Evolutionary conservation across 2,888 invertebrate species (phyloP).

Genomic region (Dione juno): DNA sequence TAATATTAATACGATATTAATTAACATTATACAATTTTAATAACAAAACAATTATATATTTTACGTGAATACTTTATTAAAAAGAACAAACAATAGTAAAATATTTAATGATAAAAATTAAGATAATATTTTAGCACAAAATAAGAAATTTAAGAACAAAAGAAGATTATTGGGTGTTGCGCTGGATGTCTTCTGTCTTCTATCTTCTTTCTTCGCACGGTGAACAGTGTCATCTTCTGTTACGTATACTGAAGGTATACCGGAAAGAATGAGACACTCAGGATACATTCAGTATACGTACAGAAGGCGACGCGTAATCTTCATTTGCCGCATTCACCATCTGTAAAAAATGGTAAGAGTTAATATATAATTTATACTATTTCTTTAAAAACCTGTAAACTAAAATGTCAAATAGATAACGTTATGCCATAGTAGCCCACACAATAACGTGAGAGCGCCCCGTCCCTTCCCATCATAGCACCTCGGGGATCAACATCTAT

Average conservation of each 20-base stretch:
- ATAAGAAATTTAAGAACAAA: neutral
- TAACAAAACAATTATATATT: neutral
- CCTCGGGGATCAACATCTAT: conserved; percentile 75
- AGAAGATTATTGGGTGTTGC: neutral
- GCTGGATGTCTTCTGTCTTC: conserved; percentile 40
- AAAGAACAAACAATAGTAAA: neutral
- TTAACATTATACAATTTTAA: neutral
- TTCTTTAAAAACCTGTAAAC: neutral
- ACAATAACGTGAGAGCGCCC: conserved; percentile 77
- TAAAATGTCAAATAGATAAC: conserved; percentile 20
- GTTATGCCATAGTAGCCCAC: conserved; percentile 51
- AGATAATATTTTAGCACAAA: neutral
- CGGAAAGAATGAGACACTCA: conserved; percentile 98
- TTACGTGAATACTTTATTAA: too few relatives aligned
- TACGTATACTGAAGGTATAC: conserved; percentile 99
- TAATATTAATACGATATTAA: neutral
- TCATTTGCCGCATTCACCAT: conserved; percentile 60
- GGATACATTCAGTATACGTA: conserved; percentile 99
- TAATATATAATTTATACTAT: conserved; percentile 25
- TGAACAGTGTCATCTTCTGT: conserved; percentile 96
- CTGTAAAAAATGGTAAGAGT: conserved; percentile 45
- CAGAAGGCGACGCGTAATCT: conserved; percentile 92
- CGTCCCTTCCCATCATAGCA: conserved; percentile 59
- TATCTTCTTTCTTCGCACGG: conserved; percentile 61
- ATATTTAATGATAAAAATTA: neutral